Conservation (phyloP, 2,113 vertebrate species). For the Beaufortia kweichowensis region DNA sequence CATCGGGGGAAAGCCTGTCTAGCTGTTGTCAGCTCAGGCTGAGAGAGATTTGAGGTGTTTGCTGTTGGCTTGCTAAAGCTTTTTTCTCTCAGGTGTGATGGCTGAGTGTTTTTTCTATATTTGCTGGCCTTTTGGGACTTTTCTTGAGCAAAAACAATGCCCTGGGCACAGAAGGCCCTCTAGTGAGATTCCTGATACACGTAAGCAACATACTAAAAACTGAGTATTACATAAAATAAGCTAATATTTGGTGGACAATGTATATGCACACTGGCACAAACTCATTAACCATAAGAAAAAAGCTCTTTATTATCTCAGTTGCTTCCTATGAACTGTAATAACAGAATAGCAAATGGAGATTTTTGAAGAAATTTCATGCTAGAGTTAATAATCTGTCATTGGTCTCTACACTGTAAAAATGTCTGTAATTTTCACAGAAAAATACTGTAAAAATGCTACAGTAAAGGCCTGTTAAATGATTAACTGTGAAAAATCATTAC, state of each 20-base stretch:
- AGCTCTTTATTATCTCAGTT: too few species aligned
- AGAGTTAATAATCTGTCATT: too few species aligned
- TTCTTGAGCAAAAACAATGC: constrained; percentile 70
- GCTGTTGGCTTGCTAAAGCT: constrained; percentile 44
- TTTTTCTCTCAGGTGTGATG: constrained; percentile 27
- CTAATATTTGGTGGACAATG: constrained; percentile 9
- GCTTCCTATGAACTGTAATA: too few species aligned
- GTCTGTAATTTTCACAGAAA: too few species aligned
- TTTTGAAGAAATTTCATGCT: too few species aligned
- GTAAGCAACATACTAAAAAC: constrained; percentile 49
- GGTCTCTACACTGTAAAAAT: too few species aligned
- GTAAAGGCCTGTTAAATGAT: too few species aligned
- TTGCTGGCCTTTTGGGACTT: constrained; percentile 55
- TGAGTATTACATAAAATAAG: constrained; percentile 38
- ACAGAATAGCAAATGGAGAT: too few species aligned
- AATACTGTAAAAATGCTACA: too few species aligned
- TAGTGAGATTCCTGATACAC: constrained; percentile 58
- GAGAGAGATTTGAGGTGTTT: constrained; percentile 44
- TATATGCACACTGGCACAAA: too few species aligned
- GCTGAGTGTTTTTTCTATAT: constrained; percentile 38
- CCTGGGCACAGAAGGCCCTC: constrained; percentile 68
- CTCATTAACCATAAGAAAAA: too few species aligned
- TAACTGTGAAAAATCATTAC: too few species aligned
- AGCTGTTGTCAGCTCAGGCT: constrained; percentile 54
- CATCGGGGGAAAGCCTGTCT: constrained; percentile 66